Base-by-base conservation (phyloP, 2,113 vertebrate species). In the Cacatua alba region DNA sequence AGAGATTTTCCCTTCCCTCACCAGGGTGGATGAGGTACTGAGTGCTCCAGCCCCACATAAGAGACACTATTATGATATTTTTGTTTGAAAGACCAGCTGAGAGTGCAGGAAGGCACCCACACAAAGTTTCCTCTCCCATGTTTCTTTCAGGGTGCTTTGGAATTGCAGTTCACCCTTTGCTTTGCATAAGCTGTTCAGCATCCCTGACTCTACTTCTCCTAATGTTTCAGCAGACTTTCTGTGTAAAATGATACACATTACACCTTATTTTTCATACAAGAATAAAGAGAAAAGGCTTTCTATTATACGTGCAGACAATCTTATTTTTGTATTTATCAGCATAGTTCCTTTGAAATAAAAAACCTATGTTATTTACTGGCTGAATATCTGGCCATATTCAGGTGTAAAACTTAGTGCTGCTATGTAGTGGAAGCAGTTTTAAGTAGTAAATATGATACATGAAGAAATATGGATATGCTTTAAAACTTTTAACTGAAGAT, bases 291-390 rank as follows among this genome's bases (percentile, higher is more conserved):
- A 49, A 33, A 17, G 10, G 8, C 23, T 83, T 82, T 74, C 19
- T n/a, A 59, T 44, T 75, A 75, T 25, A 48, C 52, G 7, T 7
- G 4, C 13, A 52, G 23, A 4, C 55, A 80, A 48, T 5, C 8
- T 8, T 83, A 33, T 64, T n/a, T n/a, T 64, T 43, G 17, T 65
- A 51, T 74, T 78, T 90, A 68, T 81, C 51, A 75, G 9, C 19
- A 35, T 15, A 75, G 4, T 8, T 78, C n/a, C 33, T 92, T 88
- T 78, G 39, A 81, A 93, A 83, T 62, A 1, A 75, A 85, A 82
- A 76, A 35, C 0, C 7, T 64, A 3, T 0, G 0, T 46, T 6
- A n/a, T 44, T 76, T 68, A 53, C 15, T 90, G 35, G 11, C 5
- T 64, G 52, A 81, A 37, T 68, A 64, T 55, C 26, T 81, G 43